phyloP scores from a whole-genome alignment of 92 coral and sea anemone species.

The Epizoanthus scotinus region DNA sequence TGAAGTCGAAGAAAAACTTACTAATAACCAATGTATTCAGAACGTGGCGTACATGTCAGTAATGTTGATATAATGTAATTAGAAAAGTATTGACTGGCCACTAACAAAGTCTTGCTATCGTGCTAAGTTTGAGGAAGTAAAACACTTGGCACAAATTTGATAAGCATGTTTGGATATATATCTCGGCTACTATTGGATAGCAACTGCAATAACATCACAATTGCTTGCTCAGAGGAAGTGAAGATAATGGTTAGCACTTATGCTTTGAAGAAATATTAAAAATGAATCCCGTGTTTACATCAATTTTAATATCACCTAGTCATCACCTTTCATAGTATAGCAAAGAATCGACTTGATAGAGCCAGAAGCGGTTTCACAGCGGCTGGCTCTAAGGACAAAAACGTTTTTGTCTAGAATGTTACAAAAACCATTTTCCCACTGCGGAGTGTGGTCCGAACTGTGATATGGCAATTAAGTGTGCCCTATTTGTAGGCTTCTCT shows the following conservation, averaged over 20 bases:
- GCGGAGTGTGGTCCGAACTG: too few species aligned
- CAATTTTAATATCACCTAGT: background rate
- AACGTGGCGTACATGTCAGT: constrained; percentile 34
- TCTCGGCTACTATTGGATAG: constrained; percentile 10
- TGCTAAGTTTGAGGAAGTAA: constrained; percentile 30
- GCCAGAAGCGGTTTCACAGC: background rate
- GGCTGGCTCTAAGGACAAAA: too few species aligned
- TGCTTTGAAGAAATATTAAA: constrained; percentile 13
- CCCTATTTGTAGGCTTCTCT: too few species aligned
- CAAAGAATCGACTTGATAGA: background rate
- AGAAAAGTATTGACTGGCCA: constrained; percentile 32
- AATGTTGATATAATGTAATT: constrained; percentile 42
- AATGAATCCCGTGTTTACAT: constrained; percentile 32
- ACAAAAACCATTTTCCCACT: too few species aligned
- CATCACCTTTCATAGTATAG: background rate
- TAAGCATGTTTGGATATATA: constrained; percentile 20
- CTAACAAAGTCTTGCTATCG: constrained; percentile 13
- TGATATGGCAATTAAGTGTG: too few species aligned
- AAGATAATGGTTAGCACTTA: constrained; percentile 18
- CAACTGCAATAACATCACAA: constrained; percentile 22
- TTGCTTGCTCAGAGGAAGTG: constrained; percentile 27
- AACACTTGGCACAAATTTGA: constrained; percentile 12
- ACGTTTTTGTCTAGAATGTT: too few species aligned
- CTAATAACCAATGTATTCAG: constrained; percentile 35
- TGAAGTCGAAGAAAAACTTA: background rate